A percentile compares a stretch with the other conserved stretches of the same genome.
Evolutionary conservation across 2,888 invertebrate genomes (phyloP).

Genomic region (Diloba caeruleocephala): DNA sequence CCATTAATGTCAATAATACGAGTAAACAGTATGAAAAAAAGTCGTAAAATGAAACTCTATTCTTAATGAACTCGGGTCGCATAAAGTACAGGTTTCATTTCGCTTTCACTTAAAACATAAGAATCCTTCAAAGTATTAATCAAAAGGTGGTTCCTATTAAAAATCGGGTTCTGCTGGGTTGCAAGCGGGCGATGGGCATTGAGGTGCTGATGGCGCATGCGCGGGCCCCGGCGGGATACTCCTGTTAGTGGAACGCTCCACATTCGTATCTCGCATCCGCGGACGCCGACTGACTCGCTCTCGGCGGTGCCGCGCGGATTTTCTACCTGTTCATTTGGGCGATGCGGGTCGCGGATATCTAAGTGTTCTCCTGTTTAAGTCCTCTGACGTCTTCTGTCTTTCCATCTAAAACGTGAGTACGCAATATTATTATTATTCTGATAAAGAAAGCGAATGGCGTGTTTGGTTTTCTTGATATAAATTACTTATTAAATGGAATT

Average conservation of each 20-base stretch:
- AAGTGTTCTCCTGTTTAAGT: not conserved
- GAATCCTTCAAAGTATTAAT: slow-evolving; percentile 35
- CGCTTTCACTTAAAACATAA: slow-evolving; percentile 11
- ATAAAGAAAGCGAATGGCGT: no score
- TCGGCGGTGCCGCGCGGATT: not conserved
- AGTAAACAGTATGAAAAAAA: no score
- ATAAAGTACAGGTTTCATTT: no score
- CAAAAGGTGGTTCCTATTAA: slow-evolving; percentile 48
- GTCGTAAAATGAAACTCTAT: not conserved
- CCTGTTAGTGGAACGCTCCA: slow-evolving; percentile 27
- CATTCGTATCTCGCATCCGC: slow-evolving; percentile 34
- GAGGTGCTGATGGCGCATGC: slow-evolving; percentile 36
- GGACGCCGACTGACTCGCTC: slow-evolving; percentile 3
- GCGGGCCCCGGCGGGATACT: slow-evolving; percentile 43
- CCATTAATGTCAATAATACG: no score
- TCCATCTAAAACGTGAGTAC: no score
- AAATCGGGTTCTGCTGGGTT: slow-evolving; percentile 38
- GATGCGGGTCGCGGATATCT: no score
- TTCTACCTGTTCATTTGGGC: slow-evolving; percentile 31
- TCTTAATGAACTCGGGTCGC: slow-evolving; percentile 18
- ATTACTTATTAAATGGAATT: no score
- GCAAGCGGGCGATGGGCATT: slow-evolving; percentile 34
- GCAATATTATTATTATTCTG: no score
- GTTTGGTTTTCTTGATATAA: no score
- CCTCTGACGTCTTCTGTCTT: not conserved